Base-by-base conservation (phyloP, 2,888 invertebrate species). In the Apamea monoglypha region DNA sequence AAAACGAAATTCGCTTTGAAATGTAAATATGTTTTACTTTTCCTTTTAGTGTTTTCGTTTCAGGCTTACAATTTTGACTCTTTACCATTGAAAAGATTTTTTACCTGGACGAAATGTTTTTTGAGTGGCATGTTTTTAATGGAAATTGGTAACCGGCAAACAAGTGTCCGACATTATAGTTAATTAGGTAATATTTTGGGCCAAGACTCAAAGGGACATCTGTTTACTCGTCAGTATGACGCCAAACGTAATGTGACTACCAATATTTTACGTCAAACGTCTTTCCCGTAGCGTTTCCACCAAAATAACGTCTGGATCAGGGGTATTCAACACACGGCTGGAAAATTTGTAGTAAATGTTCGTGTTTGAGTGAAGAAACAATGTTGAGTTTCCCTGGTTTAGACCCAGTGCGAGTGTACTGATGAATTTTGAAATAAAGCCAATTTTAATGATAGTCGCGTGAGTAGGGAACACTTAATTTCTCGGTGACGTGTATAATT, bases 401-500 rank as follows among this genome's bases (percentile, higher is more conserved):
- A 64, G 40, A 66, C 8, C 29, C 25, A 16, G 72, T 76, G 32
- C 75, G 53, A 14, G n/a, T 64, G 77, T 68, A 71, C 74, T 47
- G 69, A 67, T 63, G 32, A 76, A 64, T 80, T 83, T 87, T 83
- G 84, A 87, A 86, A 61, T 71, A 82, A 71, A 80, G 84, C 87
- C 87, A 88, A 88, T 74, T 85, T 85, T 73, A 80, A 82, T 82
- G n/a, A 76, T 73, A 59, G 47, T 80, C 40, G 76, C 86, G 83
- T 86, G 82, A 74, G 44, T 73, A 56, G 40, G 5, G 61, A 53
- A 56, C 67, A 76, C 71, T 84, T 78, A 76, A 66, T 80, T 71
- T 71, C 59, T 47, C 40, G 2, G 40, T 73, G 81, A 69, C 71
- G 69, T 76, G 64, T 77, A 81, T 66, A 64, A 79, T 76, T 74